Percentiles rank a stretch among this genome's conserved stretches.
These are phyloP conservation scores for Yponomeuta cagnagella DNA, from an alignment of 2,888 invertebrate genomes.

Conservation along the genomic window DNA sequence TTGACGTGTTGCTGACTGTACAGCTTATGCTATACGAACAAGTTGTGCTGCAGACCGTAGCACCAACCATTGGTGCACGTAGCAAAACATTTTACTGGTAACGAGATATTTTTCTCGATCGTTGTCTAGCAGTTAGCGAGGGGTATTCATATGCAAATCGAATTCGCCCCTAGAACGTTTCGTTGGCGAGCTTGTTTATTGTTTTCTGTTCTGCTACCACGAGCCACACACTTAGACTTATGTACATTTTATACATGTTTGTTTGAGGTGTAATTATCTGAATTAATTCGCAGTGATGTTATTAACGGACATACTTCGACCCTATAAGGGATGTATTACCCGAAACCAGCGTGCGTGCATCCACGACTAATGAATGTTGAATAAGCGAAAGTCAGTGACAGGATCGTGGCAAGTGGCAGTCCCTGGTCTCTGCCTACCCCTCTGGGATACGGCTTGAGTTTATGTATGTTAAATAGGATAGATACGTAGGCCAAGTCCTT, in stretches of 20 bases:
- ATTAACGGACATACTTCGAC: no score
- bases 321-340: no score
- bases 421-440: no score
- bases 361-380: no score
- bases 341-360: no score
- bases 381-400: no score
- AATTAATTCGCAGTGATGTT: not conserved
- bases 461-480: no score
- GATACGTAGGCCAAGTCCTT: no score
- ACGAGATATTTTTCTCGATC: not conserved
- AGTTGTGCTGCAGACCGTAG: not conserved
- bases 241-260: not conserved
- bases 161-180: not conserved
- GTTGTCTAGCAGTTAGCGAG: not conserved
- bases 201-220: not conserved
- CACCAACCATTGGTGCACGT: not conserved
- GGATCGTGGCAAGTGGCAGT: no score
- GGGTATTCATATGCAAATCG: not conserved
- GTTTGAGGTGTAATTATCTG: not conserved
- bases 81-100: not conserved
- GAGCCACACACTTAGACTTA: not conserved
- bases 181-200: not conserved
- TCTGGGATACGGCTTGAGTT: no score
- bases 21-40: no score
- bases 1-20: no score